Evolutionary conservation across 2,888 invertebrate genomes (phyloP).

Genomic region (Crocallis elinguaria): DNA sequence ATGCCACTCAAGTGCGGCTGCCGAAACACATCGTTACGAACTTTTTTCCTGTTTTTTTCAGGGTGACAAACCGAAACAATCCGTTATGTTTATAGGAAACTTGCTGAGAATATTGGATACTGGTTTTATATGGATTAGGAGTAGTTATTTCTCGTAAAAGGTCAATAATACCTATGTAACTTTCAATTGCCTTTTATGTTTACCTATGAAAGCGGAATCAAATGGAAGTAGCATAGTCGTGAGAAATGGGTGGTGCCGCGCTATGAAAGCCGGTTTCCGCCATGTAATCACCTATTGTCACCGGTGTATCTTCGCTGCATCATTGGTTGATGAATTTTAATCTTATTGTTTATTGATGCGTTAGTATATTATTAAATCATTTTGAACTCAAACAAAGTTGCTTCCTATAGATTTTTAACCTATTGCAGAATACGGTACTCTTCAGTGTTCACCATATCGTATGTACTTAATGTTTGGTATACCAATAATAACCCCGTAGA

Average conservation of each 20-base stretch:
- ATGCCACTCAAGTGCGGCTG: too few relatives aligned
- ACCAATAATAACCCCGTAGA: too few relatives aligned
- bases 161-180: slow-evolving; percentile 31
- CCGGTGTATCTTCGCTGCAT: slow-evolving; percentile 39
- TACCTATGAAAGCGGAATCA: slow-evolving; percentile 70
- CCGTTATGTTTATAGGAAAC: too few relatives aligned
- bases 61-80: too few relatives aligned
- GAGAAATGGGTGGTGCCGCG: slow-evolving; percentile 70
- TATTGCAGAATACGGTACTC: not conserved
- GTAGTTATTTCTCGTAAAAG: not conserved
- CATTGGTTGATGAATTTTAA: slow-evolving; percentile 14
- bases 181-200: slow-evolving; percentile 51
- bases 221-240: slow-evolving; percentile 68
- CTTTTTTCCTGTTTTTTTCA: too few relatives aligned
- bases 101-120: not conserved
- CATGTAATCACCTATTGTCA: slow-evolving; percentile 63
- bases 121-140: not conserved
- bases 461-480: too few relatives aligned
- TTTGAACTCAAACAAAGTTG: not conserved
- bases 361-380: not conserved
- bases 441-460: too few relatives aligned
- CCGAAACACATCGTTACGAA: too few relatives aligned
- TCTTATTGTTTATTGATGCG: not conserved
- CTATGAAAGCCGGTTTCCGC: slow-evolving; percentile 70
- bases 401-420: too few relatives aligned